phyloP scores from a whole-genome alignment of 2,797 vertebrate genomes.

The Menidia menidia region DNA sequence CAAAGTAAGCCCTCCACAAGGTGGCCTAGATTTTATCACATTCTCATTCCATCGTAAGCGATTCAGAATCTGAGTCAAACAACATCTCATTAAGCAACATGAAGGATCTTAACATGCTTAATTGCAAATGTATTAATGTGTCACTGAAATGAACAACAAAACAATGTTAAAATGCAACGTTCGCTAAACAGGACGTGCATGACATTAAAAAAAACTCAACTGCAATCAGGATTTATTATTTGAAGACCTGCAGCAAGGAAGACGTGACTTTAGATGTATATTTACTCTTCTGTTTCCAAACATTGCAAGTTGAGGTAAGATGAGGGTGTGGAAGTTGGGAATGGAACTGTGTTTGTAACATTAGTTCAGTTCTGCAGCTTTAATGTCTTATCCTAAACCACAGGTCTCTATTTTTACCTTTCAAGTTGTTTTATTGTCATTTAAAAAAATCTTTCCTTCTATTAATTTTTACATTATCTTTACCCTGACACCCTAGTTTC shows the following conservation, averaged over 20 bases:
- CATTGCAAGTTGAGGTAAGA: no score
- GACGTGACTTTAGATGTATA: conserved; percentile 5
- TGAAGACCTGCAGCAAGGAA: conserved; percentile 20
- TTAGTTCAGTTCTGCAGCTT: no score
- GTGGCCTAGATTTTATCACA: conserved; percentile 66
- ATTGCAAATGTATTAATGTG: conserved; percentile 21
- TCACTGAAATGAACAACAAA: conserved; percentile 18
- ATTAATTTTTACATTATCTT: no score
- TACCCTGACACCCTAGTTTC: no score
- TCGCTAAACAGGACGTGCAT: conserved; percentile 3
- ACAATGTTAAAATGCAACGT: conserved; percentile 15
- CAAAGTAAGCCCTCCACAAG: conserved; percentile 54
- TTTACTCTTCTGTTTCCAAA: no score
- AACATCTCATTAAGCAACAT: conserved; percentile 50
- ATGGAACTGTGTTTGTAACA: no score
- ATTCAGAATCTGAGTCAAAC: conserved; percentile 50
- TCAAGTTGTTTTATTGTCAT: no score
- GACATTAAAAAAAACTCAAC: background rate
- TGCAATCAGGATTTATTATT: conserved; percentile 17
- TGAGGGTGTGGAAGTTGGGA: no score
- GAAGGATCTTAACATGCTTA: conserved; percentile 29
- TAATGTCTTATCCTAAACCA: no score
- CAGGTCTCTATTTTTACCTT: no score
- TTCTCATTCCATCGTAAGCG: conserved; percentile 49
- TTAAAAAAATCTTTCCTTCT: no score